A percentile compares a stretch with the other conserved stretches of the same genome.
Evolutionary conservation across 2,113 vertebrate species (phyloP).

Genomic region (Sceloporus tristichus): DNA sequence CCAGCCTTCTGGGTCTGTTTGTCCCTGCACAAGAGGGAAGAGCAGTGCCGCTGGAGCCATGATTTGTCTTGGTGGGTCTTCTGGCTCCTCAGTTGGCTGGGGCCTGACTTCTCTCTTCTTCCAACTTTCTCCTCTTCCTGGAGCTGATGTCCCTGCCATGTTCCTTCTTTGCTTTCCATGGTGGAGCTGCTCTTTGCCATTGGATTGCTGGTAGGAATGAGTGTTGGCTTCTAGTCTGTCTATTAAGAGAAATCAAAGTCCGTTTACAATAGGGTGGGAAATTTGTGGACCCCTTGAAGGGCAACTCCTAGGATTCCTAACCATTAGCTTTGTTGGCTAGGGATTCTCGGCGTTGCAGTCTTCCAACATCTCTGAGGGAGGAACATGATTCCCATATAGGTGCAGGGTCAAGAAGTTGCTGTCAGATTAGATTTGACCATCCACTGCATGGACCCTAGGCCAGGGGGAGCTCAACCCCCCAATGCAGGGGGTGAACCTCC

Average conservation of each 20-base stretch:
- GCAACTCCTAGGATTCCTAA: neutral
- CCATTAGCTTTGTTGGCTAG: neutral
- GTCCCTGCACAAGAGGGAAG: slow-evolving; percentile 66
- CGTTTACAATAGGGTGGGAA: neutral
- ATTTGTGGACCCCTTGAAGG: neutral
- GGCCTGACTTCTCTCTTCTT: neutral
- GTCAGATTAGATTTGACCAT: too few species aligned
- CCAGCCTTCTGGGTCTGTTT: slow-evolving; percentile 80
- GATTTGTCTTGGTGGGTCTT: slow-evolving; percentile 55
- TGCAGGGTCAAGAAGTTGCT: neutral
- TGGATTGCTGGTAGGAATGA: neutral
- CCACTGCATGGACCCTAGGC: too few species aligned
- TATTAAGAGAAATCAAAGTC: neutral
- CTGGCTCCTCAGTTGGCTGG: neutral
- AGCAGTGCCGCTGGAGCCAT: slow-evolving; percentile 76
- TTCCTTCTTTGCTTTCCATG: slow-evolving; percentile 38
- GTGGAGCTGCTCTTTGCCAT: neutral
- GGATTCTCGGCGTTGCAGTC: neutral
- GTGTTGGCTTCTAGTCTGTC: neutral
- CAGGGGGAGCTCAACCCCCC: too few species aligned
- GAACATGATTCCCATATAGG: neutral
- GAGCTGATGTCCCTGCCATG: slow-evolving; percentile 10
- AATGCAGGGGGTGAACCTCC: too few species aligned
- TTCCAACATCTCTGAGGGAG: neutral
- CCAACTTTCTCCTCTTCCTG: slow-evolving; percentile 29